phyloP scores from a whole-genome alignment of 2,888 invertebrate genomes.

The Tenthredo amoena region DNA sequence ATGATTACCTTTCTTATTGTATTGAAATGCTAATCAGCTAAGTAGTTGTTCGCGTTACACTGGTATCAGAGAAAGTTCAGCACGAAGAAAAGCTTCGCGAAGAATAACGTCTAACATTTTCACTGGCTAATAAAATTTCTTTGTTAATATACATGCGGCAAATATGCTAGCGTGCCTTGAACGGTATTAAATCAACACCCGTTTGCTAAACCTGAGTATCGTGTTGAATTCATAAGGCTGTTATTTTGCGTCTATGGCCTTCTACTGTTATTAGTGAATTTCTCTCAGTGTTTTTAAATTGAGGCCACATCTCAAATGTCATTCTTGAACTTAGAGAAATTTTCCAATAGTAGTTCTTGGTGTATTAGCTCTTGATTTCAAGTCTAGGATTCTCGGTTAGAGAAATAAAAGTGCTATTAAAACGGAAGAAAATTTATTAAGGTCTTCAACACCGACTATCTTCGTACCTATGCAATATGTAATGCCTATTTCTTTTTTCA shows the following conservation, averaged over 20 bases:
- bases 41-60: slow-evolving; percentile 4
- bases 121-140: slow-evolving; percentile 1
- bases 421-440: too few relatives aligned
- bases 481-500: not conserved
- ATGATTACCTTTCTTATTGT: not conserved
- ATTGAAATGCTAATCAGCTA: slow-evolving; percentile 23
- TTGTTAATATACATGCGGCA: not conserved
- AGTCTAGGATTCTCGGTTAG: not conserved
- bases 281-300: not conserved
- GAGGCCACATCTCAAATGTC: not conserved
- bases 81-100: not conserved
- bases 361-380: not conserved
- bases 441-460: too few relatives aligned
- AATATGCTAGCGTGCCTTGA: not conserved
- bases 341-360: not conserved
- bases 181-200: not conserved
- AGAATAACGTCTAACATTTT: slow-evolving; percentile 4
- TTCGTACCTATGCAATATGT: too few relatives aligned
- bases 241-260: not conserved
- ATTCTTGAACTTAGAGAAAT: not conserved
- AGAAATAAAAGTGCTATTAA: too few relatives aligned
- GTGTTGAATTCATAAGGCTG: not conserved
- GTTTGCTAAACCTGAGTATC: not conserved
- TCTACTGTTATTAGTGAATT: not conserved
- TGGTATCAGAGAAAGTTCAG: slow-evolving; percentile 20